Conservation (phyloP, 2,113 vertebrate species). For the Puntigrus tetrazona region DNA sequence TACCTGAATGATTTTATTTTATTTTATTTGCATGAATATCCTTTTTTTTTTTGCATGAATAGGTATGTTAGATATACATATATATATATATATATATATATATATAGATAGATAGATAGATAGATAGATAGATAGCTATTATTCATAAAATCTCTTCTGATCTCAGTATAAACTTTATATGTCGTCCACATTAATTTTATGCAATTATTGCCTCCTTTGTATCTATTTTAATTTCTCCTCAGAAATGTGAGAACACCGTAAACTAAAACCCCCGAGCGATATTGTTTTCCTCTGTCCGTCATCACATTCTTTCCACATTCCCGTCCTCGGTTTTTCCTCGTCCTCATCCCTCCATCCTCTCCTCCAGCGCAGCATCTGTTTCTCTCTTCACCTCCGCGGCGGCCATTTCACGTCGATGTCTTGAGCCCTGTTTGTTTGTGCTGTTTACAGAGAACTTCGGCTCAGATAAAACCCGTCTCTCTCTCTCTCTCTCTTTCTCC, state of each 20-base stretch:
- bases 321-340: slow-evolving; percentile 1
- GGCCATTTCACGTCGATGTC: slow-evolving; percentile 69
- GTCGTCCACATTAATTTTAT: neutral
- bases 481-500: neutral
- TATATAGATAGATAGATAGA: no score
- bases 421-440: slow-evolving; percentile 41
- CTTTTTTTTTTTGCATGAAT: neutral
- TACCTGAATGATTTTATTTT: neutral
- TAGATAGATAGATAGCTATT: no score
- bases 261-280: neutral
- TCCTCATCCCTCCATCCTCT: neutral
- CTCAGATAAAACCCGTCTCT: slow-evolving; percentile 19
- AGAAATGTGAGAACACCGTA: neutral
- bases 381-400: slow-evolving; percentile 36
- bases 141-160: no score
- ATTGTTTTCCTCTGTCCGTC: neutral
- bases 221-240: neutral
- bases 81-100: no score
- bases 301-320: neutral
- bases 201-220: neutral
- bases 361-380: slow-evolving; percentile 17
- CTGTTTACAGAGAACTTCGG: slow-evolving; percentile 41
- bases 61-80: no score
- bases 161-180: neutral
- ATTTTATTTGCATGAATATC: neutral